Percentiles rank a stretch among this genome's conserved stretches.
These are phyloP conservation scores for Sepioteuthis lessoniana DNA, from an alignment of 2,888 invertebrate genomes.

Conservation along the genomic window DNA sequence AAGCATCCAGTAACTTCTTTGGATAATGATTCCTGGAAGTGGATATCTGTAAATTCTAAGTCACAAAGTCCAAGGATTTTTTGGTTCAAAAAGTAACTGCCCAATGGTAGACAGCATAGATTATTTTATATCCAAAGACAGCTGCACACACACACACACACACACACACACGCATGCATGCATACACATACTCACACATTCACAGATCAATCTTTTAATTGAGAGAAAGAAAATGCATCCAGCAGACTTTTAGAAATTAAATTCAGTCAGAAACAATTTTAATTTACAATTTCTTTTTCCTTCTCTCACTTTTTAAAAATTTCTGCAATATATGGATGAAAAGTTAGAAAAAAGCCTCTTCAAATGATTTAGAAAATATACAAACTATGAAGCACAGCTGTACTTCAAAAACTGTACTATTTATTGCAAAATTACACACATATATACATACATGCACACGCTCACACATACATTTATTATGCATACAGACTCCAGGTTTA, in stretches of 20 bases:
- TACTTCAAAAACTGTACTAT: conserved; percentile 6
- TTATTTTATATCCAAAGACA: not conserved
- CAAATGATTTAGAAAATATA: not conserved
- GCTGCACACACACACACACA: not conserved
- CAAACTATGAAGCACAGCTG: not conserved
- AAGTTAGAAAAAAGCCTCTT: conserved; percentile 6
- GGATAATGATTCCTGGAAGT: not conserved
- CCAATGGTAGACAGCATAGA: not conserved
- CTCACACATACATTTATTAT: not conserved
- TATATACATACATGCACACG: not conserved
- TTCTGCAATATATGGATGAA: conserved; percentile 12
- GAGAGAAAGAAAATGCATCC: conserved; percentile 7
- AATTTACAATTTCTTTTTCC: not conserved
- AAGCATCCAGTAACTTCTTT: not conserved
- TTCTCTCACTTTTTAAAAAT: not conserved
- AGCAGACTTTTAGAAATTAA: not conserved
- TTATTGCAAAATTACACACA: conserved; percentile 16
- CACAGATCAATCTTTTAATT: not conserved
- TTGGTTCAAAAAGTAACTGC: not conserved
- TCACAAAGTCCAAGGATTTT: not conserved
- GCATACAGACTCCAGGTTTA: conserved; percentile 33
- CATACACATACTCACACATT: not conserved
- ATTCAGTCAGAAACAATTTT: not conserved
- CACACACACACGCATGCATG: not conserved
- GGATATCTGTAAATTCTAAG: not conserved